phyloP scores from a whole-genome alignment of 2,113 vertebrate species.

The Mobula hypostoma region DNA sequence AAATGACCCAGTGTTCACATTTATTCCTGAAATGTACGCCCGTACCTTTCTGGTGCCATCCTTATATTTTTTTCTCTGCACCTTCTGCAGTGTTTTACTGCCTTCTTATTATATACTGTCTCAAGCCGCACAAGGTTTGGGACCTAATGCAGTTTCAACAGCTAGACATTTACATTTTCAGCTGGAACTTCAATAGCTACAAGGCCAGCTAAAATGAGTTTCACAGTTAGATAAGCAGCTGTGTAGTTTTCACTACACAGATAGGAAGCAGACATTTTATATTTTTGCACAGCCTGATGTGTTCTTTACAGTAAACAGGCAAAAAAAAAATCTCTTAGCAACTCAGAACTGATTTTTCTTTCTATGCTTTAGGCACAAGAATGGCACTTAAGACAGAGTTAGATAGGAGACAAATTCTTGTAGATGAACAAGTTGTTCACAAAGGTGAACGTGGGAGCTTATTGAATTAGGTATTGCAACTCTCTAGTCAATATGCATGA shows the following conservation, averaged over 20 bases:
- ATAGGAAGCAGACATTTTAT: background rate
- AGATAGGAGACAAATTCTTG: background rate
- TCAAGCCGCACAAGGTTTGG: too few species aligned
- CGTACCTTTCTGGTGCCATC: too few species aligned
- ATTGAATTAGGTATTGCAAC: background rate
- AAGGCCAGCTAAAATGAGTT: background rate
- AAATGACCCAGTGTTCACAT: too few species aligned
- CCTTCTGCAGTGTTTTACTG: too few species aligned
- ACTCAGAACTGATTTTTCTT: background rate
- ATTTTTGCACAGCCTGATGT: background rate
- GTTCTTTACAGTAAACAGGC: background rate
- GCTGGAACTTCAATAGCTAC: too few species aligned
- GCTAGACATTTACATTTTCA: too few species aligned
- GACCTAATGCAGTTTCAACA: too few species aligned
- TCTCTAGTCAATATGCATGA: background rate
- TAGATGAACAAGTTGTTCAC: background rate
- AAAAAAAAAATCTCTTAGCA: background rate
- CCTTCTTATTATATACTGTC: too few species aligned
- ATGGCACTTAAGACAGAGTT: background rate
- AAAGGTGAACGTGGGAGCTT: background rate
- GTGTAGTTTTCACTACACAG: background rate
- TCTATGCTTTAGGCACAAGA: background rate
- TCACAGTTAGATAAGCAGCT: background rate
- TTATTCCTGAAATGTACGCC: too few species aligned
- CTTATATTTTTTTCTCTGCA: too few species aligned